Base-by-base conservation (phyloP, 1,140 invertebrate genomes). In the Bactericera cockerelli region DNA sequence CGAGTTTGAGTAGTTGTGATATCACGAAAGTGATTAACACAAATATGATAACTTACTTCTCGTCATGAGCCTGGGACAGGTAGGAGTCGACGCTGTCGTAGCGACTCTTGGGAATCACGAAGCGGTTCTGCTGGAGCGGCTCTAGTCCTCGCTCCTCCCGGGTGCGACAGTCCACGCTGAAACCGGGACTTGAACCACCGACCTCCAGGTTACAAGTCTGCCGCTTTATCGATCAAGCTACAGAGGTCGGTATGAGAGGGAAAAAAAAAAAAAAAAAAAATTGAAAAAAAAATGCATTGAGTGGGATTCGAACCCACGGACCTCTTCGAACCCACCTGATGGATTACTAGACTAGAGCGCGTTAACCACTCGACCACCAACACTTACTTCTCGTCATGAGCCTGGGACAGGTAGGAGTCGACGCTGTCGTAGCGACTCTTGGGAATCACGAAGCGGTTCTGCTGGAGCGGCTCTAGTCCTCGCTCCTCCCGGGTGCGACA, bases 81-180 rank as follows among this genome's bases (percentile, higher is more conserved):
- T 99, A 99, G 1, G 88, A 94, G 73, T 98, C 93, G 53, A 98
- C 96, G 1, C 94, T 96, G 72, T 96, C 95, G 70, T 98, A 99
- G 33, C 97, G 78, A 6, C 94, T 98, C 73, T 99, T 99, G 58
- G 83, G 82, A 63, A 99, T 98, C 53, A 81, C 79, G 75, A 93
- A 86, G 75, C 86, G 83, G 69, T 84, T 79, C 61, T 83, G 74
- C 67, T 83, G 77, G 4, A 90, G 72, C 16, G 87, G 86, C 59
- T 77, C 74, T 13, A 92, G 69, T 6, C 94, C 95, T 58, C 90
- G 78, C 75, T 99, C 97, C 72, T 97, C 93, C 56, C 79, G 76
- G 1, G 93, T 98, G 63, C 97, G 81, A 70, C 94, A 96, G 75
- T 99, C 96, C 26, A 98, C 93, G n/a, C n/a, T n/a, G n/a, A n/a